These are phyloP conservation scores for Austrofundulus limnaeus DNA, from an alignment of 2,113 vertebrate species.

Conservation along the genomic window DNA sequence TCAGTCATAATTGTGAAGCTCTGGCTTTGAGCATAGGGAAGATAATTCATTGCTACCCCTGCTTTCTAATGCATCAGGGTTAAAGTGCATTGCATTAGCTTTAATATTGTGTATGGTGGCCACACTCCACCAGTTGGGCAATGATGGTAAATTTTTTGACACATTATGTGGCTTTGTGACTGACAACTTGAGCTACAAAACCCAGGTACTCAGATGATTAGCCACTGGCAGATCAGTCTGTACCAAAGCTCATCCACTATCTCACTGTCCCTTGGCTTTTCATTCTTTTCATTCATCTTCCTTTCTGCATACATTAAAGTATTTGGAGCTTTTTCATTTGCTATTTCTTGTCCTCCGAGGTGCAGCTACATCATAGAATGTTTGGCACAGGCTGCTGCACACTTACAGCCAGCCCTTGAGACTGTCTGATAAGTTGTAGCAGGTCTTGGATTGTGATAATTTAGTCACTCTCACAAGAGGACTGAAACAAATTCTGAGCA, in stretches of 20 bases:
- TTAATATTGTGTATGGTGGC: constrained; percentile 23
- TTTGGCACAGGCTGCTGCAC: constrained; percentile 45
- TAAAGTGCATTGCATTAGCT: constrained; percentile 29
- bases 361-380: constrained; percentile 47
- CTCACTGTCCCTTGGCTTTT: constrained; percentile 61
- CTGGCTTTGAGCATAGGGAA: constrained; percentile 48
- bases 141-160: constrained; percentile 8
- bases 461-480: constrained; percentile 22
- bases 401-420: constrained; percentile 28
- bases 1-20: constrained; percentile 61
- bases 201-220: constrained; percentile 35
- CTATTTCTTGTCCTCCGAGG: constrained; percentile 55
- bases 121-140: constrained; percentile 39
- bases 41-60: constrained; percentile 43
- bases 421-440: constrained; percentile 40
- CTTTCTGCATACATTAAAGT: constrained; percentile 46
- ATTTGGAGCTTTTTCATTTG: constrained; percentile 49
- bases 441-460: constrained; percentile 43
- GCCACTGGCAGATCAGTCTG: constrained; percentile 37
- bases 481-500: constrained; percentile 34
- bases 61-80: constrained; percentile 27
- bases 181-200: constrained; percentile 31
- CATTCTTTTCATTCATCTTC: constrained; percentile 60
- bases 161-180: constrained; percentile 9
- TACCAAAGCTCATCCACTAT: constrained; percentile 29